Evolutionary conservation across 2,888 invertebrate species (phyloP).

Genomic region (Matsumyia berberina): DNA sequence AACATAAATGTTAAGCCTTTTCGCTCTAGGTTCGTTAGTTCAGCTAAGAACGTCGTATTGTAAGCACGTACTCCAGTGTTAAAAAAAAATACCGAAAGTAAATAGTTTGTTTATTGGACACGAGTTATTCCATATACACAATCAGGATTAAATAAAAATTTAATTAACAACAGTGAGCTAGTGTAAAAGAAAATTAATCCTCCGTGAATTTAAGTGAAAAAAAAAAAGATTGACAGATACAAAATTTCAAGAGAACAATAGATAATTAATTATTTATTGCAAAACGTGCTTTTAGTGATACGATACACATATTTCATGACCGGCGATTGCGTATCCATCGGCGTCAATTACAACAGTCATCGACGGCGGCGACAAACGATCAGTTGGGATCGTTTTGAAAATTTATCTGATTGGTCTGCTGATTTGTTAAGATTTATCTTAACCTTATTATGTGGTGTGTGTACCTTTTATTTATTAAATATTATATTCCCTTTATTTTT

Average conservation of each 20-base stretch:
- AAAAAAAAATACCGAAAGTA: background rate
- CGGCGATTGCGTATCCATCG: conserved; percentile 49
- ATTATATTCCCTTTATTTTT: too few relatives aligned
- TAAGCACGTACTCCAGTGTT: conserved; percentile 56
- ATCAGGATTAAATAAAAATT: conserved; percentile 16
- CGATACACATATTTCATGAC: conserved; percentile 50
- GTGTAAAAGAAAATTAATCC: background rate
- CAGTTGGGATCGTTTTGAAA: conserved; percentile 35
- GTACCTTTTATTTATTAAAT: conserved; percentile 56
- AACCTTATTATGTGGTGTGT: conserved; percentile 75
- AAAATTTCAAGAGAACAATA: too few relatives aligned
- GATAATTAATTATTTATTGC: too few relatives aligned
- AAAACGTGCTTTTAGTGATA: conserved; percentile 15
- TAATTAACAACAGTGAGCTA: conserved; percentile 2
- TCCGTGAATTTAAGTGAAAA: conserved; percentile 5
- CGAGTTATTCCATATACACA: too few relatives aligned
- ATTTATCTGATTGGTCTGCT: conserved; percentile 57
- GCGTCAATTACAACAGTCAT: conserved; percentile 39
- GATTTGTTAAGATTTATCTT: conserved; percentile 72
- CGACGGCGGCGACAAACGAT: conserved; percentile 44
- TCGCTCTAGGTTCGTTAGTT: conserved; percentile 44
- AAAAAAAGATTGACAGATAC: conserved; percentile 19
- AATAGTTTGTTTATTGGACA: too few relatives aligned
- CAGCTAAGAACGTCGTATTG: conserved; percentile 63
- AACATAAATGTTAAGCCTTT: conserved; percentile 50